Base-by-base conservation (phyloP, 1,140 invertebrate genomes). In the Cydia splendana region DNA sequence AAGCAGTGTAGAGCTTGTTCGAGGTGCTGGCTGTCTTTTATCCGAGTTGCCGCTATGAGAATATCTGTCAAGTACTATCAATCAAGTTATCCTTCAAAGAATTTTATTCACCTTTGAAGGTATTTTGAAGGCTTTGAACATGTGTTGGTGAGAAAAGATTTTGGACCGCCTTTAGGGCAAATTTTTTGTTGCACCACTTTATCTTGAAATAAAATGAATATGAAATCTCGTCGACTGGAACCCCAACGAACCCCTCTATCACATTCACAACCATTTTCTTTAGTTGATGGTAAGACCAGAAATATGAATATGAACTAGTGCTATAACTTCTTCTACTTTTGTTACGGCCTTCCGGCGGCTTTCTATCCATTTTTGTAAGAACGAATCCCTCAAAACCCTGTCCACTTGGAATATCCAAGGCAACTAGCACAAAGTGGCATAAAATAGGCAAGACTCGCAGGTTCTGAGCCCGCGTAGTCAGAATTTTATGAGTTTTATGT, bases 161-260 rank as follows among this genome's bases (percentile, higher is more conserved):
- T 62, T 62, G 18, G 57, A 24, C 57, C 1, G 57, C 57, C 57
- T 62, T 24, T 10, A 62, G 57, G 57, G 57, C 57, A 62, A 62
- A 62, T 18, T 62, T 62, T 62, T 62, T 24, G 57, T 62, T 34
- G 5, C 57, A 62, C 20, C 20, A 2, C n/a, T 5, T n/a, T 53
- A 18, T 18, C 51, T 53, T n/a, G n/a, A 53, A n/a, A 53, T 53
- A 53, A 62, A 62, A 62, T n/a, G 57, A 62, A 62, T 62, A 62
- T 62, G 57, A 62, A 62, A 62, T 62, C 57, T 62, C 15, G 57
- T 24, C 57, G 57, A 24, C 20, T 24, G 7, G 57, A 62, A 20
- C 6, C 15, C 57, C 20, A 0, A 12, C 57, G 20, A 62, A 62
- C 9, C 20, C 57, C 57, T 62, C 18, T 12, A n/a, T 62, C 9